A percentile compares a stretch with the other conserved stretches of the same genome.
phyloP scores from a whole-genome alignment of 1,140 invertebrate species.

The Calephelis virginiensis region DNA sequence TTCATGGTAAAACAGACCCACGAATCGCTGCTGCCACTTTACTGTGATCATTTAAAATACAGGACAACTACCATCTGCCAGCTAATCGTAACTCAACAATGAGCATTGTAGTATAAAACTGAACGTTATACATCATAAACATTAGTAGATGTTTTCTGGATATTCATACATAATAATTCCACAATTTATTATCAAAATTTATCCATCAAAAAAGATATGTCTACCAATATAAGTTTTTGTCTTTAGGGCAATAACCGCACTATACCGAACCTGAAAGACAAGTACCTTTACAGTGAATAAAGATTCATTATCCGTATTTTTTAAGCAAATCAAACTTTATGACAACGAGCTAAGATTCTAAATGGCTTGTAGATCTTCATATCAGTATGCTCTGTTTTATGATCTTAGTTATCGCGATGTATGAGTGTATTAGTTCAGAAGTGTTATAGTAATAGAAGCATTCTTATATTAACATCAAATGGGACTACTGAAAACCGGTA shows the following conservation, averaged over 20 bases:
- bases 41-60: too few species aligned
- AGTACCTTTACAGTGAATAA: slow-evolving; percentile 12
- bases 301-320: slow-evolving; percentile 7
- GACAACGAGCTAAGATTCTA: background rate
- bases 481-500: too few species aligned
- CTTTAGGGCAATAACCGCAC: slow-evolving; percentile 9
- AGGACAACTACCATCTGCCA: too few species aligned
- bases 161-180: too few species aligned
- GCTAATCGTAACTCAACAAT: too few species aligned
- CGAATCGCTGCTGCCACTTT: too few species aligned
- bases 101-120: too few species aligned
- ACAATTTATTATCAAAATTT: too few species aligned
- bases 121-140: too few species aligned
- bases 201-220: background rate
- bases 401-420: slow-evolving; percentile 8
- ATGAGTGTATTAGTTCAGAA: slow-evolving; percentile 5
- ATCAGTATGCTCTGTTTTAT: slow-evolving; percentile 4
- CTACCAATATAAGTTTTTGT: background rate
- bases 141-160: too few species aligned
- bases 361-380: background rate
- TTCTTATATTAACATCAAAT: background rate
- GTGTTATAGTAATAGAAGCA: background rate
- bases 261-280: slow-evolving; percentile 9
- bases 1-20: too few species aligned
- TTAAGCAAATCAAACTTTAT: background rate